Evolutionary conservation across 2,888 invertebrate genomes (phyloP).

Genomic region (Shargacucullia verbasci): DNA sequence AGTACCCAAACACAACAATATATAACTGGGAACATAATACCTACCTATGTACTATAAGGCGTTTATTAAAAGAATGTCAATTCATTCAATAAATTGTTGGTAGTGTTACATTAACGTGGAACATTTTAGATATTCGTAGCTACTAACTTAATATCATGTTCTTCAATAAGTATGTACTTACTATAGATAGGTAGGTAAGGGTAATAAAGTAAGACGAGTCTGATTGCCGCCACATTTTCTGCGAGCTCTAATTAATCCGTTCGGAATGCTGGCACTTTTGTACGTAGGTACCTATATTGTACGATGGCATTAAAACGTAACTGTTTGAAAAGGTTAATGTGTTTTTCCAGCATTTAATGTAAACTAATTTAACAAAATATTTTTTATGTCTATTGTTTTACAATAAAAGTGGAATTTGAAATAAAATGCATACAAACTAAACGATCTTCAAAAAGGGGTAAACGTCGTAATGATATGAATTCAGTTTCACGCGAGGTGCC

Average conservation of each 20-base stretch:
- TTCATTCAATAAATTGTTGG: too few species aligned
- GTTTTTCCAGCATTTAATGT: too few species aligned
- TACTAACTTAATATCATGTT: slow-evolving; percentile 28
- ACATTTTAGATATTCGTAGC: not conserved
- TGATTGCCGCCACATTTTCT: slow-evolving; percentile 41
- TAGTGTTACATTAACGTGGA: too few species aligned
- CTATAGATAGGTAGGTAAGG: too few species aligned
- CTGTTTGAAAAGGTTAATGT: not conserved
- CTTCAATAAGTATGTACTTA: slow-evolving; percentile 31
- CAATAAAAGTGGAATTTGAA: too few species aligned
- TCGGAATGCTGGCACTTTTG: slow-evolving; percentile 14
- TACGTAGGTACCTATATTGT: slow-evolving; percentile 25
- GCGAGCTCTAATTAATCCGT: slow-evolving; percentile 43
- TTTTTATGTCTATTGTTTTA: too few species aligned
- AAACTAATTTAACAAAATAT: too few species aligned
- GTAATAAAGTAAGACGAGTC: slow-evolving; percentile 29
- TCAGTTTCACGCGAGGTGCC: slow-evolving; percentile 38
- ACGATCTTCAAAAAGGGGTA: slow-evolving; percentile 24
- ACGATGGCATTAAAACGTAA: slow-evolving; percentile 27
- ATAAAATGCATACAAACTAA: slow-evolving; percentile 35
- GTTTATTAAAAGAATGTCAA: too few species aligned
- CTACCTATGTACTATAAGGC: too few species aligned
- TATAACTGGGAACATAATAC: too few species aligned
- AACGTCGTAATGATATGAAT: slow-evolving; percentile 48
- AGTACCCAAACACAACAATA: too few species aligned